Percentiles rank a stretch among this genome's conserved stretches.
phyloP scores from a whole-genome alignment of 1,140 invertebrate genomes.

The Drosophila sproati region DNA sequence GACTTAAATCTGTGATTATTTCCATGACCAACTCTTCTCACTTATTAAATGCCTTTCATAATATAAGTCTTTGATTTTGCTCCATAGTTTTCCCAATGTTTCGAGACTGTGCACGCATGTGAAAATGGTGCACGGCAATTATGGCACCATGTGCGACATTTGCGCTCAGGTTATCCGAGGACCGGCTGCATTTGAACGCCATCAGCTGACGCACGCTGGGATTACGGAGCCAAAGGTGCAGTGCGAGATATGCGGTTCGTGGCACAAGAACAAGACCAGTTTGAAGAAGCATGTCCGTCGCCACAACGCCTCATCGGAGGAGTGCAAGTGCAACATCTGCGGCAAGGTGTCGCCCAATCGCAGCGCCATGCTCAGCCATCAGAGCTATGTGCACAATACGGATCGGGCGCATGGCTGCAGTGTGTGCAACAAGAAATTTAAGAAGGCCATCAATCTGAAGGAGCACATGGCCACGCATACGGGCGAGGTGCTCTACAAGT shows the following conservation, averaged over 20 bases:
- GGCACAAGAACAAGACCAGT: constrained; percentile 81
- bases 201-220: constrained; percentile 74
- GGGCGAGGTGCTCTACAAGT: constrained; percentile 79
- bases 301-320: constrained; percentile 58
- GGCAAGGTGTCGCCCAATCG: constrained; percentile 79
- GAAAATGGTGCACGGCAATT: constrained; percentile 66
- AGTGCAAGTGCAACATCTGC: constrained; percentile 69
- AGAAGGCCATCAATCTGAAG: constrained; percentile 73
- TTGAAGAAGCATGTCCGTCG: constrained; percentile 74
- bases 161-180: constrained; percentile 79
- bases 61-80: too few species aligned
- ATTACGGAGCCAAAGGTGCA: constrained; percentile 75
- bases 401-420: constrained; percentile 68
- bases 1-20: too few species aligned
- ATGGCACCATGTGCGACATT: constrained; percentile 79
- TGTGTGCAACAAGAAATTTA: constrained; percentile 77
- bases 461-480: constrained; percentile 84
- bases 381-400: constrained; percentile 73
- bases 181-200: constrained; percentile 66
- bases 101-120: constrained; percentile 63
- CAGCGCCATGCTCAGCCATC: constrained; percentile 76
- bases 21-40: not conserved
- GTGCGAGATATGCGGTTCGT: constrained; percentile 78
- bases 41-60: too few species aligned
- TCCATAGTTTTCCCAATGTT: constrained; percentile 60